Evolutionary conservation across 1,140 invertebrate species (phyloP).

Genomic region (Diuraphis noxia): DNA sequence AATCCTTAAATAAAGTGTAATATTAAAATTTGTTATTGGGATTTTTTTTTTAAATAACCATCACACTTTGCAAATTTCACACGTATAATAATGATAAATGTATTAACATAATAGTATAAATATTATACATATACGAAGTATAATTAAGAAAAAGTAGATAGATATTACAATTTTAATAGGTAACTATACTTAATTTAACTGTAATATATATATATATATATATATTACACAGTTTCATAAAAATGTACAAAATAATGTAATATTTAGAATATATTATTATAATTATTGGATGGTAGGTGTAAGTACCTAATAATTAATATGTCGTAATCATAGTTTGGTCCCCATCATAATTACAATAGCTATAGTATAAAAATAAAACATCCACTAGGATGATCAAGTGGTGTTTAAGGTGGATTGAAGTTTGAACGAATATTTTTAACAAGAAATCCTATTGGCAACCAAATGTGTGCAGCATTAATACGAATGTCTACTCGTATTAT

Average conservation of each 20-base stretch:
- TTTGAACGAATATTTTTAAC: not conserved
- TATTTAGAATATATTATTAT: no score
- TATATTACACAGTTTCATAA: no score
- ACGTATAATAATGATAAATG: no score
- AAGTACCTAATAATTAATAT: not conserved
- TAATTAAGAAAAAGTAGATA: no score
- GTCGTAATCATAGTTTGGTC: not conserved
- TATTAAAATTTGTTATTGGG: not conserved
- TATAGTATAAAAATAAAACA: not conserved
- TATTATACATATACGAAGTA: no score
- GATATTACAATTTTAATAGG: no score
- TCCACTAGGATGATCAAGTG: not conserved
- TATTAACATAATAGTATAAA: no score
- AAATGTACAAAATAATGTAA: no score
- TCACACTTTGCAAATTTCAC: no score
- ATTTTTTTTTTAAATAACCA: no score
- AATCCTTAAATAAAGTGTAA: not conserved
- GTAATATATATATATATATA: no score
- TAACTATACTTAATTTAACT: no score
- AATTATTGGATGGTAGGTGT: not conserved
- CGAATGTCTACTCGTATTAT: not conserved
- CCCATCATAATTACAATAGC: not conserved
- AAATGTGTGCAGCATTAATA: not conserved
- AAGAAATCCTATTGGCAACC: not conserved
- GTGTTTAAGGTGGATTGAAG: not conserved